These are phyloP conservation scores for Diaperis boleti DNA, from an alignment of 2,888 invertebrate species.

Conservation along the genomic window DNA sequence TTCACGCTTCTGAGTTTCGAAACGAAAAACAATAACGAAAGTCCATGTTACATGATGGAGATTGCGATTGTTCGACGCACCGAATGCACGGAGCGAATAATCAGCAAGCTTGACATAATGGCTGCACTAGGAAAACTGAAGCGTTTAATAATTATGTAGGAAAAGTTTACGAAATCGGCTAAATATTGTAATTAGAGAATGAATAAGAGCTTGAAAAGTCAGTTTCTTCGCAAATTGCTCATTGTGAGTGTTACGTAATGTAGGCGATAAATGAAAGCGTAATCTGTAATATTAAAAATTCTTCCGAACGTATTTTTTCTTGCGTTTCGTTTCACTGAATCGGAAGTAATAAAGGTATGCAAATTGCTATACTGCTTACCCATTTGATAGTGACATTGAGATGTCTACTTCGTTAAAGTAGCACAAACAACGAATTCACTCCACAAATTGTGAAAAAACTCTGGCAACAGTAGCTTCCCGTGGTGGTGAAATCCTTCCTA, in stretches of 20 bases:
- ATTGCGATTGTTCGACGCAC: conserved; percentile 24
- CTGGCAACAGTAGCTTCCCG: conserved; percentile 29
- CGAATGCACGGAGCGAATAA: conserved; percentile 16
- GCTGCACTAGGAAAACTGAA: conserved; percentile 2
- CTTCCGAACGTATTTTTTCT: conserved; percentile 1
- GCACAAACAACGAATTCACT: conserved; percentile 23
- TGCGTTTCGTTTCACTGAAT: neutral
- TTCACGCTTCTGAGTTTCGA: conserved; percentile 38
- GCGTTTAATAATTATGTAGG: neutral
- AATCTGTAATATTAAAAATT: too few relatives aligned
- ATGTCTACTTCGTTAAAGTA: conserved; percentile 3
- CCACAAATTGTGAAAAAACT: conserved; percentile 30
- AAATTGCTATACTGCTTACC: neutral
- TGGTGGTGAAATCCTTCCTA: conserved; percentile 24
- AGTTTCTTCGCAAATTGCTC: neutral
- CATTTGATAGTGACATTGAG: neutral
- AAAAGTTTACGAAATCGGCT: conserved; percentile 5
- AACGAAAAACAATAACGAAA: conserved; percentile 41
- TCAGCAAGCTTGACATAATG: conserved; percentile 35
- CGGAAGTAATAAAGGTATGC: neutral
- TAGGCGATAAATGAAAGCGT: neutral
- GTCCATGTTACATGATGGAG: conserved; percentile 30
- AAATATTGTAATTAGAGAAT: neutral
- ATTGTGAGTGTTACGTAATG: neutral
- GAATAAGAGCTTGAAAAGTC: too few relatives aligned